These are phyloP conservation scores for Anoncus sp. DNA, from an alignment of 2,888 invertebrate species.

Conservation along the genomic window DNA sequence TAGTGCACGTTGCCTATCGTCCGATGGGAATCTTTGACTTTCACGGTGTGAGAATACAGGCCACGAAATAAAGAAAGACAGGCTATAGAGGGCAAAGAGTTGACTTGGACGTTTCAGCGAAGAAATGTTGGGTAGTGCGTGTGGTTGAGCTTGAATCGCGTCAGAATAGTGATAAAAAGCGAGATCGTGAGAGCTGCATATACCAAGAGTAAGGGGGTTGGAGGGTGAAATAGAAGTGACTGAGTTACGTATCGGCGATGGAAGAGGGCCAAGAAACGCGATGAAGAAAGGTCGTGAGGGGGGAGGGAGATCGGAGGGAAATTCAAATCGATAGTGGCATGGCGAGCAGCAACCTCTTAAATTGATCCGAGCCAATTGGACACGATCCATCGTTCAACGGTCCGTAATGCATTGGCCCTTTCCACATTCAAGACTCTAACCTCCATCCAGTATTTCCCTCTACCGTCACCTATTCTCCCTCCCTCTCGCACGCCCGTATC, in stretches of 20 bases:
- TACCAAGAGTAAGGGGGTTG: slow-evolving; percentile 17
- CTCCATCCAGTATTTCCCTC: slow-evolving; percentile 33
- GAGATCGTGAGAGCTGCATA: slow-evolving; percentile 11
- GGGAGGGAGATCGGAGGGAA: slow-evolving; percentile 54
- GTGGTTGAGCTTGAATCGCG: slow-evolving; percentile 13
- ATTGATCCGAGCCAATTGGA: slow-evolving; percentile 71
- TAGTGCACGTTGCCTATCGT: slow-evolving; percentile 5
- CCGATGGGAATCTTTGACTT: slow-evolving; percentile 32
- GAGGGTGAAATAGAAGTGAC: slow-evolving; percentile 44
- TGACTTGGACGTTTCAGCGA: slow-evolving; percentile 32
- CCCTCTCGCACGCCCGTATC: slow-evolving; percentile 8
- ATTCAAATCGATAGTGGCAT: slow-evolving; percentile 68
- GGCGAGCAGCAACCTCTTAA: slow-evolving; percentile 65
- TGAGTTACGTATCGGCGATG: slow-evolving; percentile 60
- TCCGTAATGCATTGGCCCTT: slow-evolving; percentile 63
- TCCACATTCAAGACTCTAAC: slow-evolving; percentile 52
- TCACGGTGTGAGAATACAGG: slow-evolving; percentile 32
- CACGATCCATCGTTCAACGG: slow-evolving; percentile 68
- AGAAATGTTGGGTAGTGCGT: slow-evolving; percentile 17
- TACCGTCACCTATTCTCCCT: neutral
- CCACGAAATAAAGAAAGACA: slow-evolving; percentile 1
- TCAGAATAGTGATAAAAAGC: slow-evolving; percentile 22
- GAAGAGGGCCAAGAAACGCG: slow-evolving; percentile 64
- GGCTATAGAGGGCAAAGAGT: slow-evolving; percentile 16
- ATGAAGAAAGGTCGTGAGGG: slow-evolving; percentile 55